Evolutionary conservation across 2,113 vertebrate species (phyloP), one percentile per base, ranked within the genome.

Genomic region (Lycaon pictus): DNA sequence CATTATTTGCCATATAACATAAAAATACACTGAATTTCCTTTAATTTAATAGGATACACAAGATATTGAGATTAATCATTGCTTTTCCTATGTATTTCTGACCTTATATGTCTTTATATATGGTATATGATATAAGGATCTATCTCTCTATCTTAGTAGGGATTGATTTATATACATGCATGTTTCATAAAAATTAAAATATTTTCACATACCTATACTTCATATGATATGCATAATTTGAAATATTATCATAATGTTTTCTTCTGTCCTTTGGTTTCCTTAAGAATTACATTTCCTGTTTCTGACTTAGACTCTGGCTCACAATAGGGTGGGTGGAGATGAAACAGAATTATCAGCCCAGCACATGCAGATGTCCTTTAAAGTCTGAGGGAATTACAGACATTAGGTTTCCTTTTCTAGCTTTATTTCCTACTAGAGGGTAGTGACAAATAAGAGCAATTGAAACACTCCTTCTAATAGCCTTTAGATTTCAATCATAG

Each of bases 381-480:
- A 63, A 55, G 22, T 87, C 51, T 7, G 67, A 93, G 80, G n/a
- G 67, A 96, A 93, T 97, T 91, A 96, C 37, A 93, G 89, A 91
- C 83, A 97, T 93, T 95, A 89, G 56, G 27, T 74, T 98, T 95
- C 71, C 56, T 88, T 97, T 96, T 88, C 79, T 81, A 81, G 93
- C 60, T 67, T 95, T 92, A 93, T 74, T 96, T 92, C 93, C 93
- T 91, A 27, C 25, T 32, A 58, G 51, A 67, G 27, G 29, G 58
- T 71, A 94, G 74, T 56, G 63, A 87, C 74, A 95, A 86, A 84
- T 90, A 92, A 91, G 77, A 79, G 55, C 86, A 86, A 92, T 32
- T 91, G 56, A 85, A 88, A 74, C 22, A 53, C 58, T 82, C 35
- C 60, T 19, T 43, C 62, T 96, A 82, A 94, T 51, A 93, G 84